Base-by-base conservation (phyloP, 30 jellyfish, hydroid and myxozoan genomes). In the Cassiopea xamachana region DNA sequence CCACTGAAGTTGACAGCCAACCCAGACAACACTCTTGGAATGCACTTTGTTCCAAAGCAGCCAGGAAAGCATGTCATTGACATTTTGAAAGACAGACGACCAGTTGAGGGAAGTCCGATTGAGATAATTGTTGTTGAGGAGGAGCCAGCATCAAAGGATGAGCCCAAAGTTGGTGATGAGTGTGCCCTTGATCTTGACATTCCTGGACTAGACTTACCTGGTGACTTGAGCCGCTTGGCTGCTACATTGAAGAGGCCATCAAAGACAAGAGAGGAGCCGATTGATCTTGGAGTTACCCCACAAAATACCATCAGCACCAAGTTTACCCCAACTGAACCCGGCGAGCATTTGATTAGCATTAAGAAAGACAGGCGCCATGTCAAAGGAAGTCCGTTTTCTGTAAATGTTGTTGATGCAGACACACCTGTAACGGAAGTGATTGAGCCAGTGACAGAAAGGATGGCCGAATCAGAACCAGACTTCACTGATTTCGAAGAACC, bases 11-110 rank as follows among this genome's bases (percentile, higher is more conserved):
- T 90, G 70, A 72, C 94, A 62, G 93, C 94, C 83, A 92, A 77
- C 50, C 98, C 98, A 1, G 99, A 96, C 64, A 87, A 87, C 70
- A 96, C 97, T 1, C 97, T 96, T 9, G 99, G 94, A 15, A 70
- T 96, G 90, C 90, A 81, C 59, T 96, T 96, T 59, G 89, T 95
- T 7, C 99, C 99, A 4, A 87, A 91, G 60, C 92, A 96, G 79
- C 97, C 98, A 2, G 99, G 99, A 68, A 88, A 92, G 77, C 99
- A 96, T 77, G 55, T 93, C 44, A 90, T 96, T 71, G 98, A 96
- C 59, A 94, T 96, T 59, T 68, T 85, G 60, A 96, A 96, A 85
- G 87, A 89, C 82, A 88, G 97, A 8, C 97, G 98, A 1, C 99
- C 98, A 2, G 97, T 96, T 61, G 92, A 88, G 49, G 99, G 98